Evolutionary conservation across 2,888 invertebrate species (phyloP), one percentile per base, ranked within the genome.

Genomic region (Caenorhabditis sulstoni): DNA sequence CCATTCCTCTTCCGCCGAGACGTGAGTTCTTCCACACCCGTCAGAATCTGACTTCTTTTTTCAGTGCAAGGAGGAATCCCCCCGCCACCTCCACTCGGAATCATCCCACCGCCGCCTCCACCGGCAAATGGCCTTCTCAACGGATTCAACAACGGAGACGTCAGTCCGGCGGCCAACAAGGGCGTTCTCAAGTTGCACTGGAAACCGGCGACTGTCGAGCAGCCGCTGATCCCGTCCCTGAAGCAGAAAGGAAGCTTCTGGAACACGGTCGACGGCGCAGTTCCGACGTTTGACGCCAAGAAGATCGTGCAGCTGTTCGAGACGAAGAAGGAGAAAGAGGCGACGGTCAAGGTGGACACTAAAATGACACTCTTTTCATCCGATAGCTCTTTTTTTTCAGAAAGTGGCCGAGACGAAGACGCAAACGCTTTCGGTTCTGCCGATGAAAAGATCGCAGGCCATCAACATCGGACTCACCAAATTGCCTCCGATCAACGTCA

Each of bases 391-490:
- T 16, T n/a, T 23, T n/a, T 68, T 81, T 39, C 53, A 77, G 85
- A 83, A 79, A 79, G 83, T 70, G 3, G 81, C 82, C 8, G 88
- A 83, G 47, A 76, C 85, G 44, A 95, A 94, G 92, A 95, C 95
- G 91, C 95, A 96, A 91, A 94, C 96, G 80, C 95, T 97, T 68
- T 86, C 86, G 50, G 97, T 99, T 44, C 92, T 99, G 91, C 96
- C 97, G 91, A 95, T 96, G 55, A 99, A 98, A 91, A 93, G 99
- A 83, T 99, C 99, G 8, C 99, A 99, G 91, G 97, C 97, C 49
- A 99, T 99, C 87, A 99, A 99, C 91, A 99, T 99, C 88, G 97
- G 97, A 16, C 95, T 99, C 94, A 99, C 98, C 22, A 98, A 97
- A 91, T 92, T 99, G 82, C 99, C 99, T 1, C 97, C 97, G 0